phyloP scores from a whole-genome alignment of 2,113 vertebrate species.

The Phrynosoma platyrhinos region DNA sequence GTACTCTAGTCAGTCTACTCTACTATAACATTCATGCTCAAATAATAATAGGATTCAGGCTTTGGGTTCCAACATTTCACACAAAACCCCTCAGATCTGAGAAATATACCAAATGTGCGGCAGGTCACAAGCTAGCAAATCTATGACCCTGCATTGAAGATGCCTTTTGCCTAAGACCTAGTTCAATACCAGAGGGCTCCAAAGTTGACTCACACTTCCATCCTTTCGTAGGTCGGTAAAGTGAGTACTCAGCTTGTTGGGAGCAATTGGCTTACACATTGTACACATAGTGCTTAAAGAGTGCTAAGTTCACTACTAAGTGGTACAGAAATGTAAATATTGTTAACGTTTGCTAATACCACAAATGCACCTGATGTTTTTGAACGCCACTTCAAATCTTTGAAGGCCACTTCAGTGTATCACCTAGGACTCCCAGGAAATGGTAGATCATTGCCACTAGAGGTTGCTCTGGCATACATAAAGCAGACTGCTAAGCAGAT shows the following conservation, averaged over 20 bases:
- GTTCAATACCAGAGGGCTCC: no score
- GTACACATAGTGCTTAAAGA: no score
- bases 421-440: background rate
- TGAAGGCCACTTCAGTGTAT: background rate
- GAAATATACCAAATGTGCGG: background rate
- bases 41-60: no score
- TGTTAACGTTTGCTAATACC: background rate
- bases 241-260: no score
- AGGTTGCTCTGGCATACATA: background rate
- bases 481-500: background rate
- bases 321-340: no score
- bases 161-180: background rate
- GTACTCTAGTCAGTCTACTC: no score
- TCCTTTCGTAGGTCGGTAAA: no score
- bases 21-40: no score
- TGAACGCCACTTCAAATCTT: background rate
- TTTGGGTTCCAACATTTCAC: no score
- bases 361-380: background rate
- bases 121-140: slow-evolving; percentile 9
- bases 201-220: no score
- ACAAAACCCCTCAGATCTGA: background rate
- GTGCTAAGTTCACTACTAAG: no score
- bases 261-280: no score
- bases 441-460: background rate
- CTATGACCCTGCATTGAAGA: background rate